Conservation (phyloP, 1,140 invertebrate genomes). For the Tetramorium parvispinum region DNA sequence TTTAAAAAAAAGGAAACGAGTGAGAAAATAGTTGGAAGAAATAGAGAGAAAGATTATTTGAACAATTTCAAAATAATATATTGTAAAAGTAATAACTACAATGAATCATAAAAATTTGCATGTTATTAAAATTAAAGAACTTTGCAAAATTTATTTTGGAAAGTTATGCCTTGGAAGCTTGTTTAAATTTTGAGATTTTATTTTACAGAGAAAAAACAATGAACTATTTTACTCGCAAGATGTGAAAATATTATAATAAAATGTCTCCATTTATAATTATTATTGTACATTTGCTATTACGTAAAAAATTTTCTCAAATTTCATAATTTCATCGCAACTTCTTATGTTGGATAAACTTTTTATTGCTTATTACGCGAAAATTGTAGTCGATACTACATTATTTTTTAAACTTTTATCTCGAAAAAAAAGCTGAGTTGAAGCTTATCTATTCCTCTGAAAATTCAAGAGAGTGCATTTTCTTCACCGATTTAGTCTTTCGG, state of each 20-base stretch:
- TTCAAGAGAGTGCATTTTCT: slow-evolving; percentile 25
- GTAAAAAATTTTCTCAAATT: neutral
- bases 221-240: neutral
- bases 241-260: neutral
- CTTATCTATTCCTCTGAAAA: neutral
- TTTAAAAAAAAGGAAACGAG: neutral
- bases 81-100: neutral
- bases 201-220: neutral
- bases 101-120: neutral
- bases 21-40: neutral
- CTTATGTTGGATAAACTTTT: neutral
- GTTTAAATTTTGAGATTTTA: neutral
- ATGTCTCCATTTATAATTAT: neutral
- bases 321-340: neutral
- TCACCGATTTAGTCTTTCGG: slow-evolving; percentile 17
- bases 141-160: neutral
- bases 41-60: neutral
- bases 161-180: neutral
- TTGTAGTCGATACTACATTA: neutral
- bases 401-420: neutral
- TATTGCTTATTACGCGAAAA: neutral
- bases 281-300: no score
- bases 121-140: no score
- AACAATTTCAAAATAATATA: neutral
- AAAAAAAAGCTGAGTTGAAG: slow-evolving; percentile 5